Conservation (phyloP, 2,113 vertebrate genomes). For the Scolopax mira region DNA sequence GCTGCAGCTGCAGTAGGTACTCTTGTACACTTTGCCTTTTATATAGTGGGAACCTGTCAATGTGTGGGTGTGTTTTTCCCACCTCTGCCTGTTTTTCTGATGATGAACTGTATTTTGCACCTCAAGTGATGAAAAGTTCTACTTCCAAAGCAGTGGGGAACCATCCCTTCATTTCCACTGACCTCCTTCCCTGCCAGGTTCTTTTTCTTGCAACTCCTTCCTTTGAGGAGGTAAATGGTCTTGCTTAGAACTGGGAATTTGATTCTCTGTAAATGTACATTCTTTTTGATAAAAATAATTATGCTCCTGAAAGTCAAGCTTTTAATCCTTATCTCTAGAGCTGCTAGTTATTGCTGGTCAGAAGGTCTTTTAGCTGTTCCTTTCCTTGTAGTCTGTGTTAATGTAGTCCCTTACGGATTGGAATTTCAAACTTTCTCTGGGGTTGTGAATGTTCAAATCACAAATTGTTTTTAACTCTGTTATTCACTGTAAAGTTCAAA, state of each 20-base stretch:
- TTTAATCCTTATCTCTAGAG: neutral
- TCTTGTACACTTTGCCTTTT: neutral
- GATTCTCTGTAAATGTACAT: neutral
- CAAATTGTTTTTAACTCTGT: neutral
- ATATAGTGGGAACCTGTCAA: neutral
- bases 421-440: neutral
- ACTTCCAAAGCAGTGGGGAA: neutral
- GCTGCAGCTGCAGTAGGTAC: neutral
- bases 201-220: neutral
- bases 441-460: neutral
- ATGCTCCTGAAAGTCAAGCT: neutral
- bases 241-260: neutral
- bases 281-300: neutral
- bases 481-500: neutral
- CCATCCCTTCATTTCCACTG: neutral
- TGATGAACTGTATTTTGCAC: neutral
- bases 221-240: neutral
- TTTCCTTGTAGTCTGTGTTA: neutral
- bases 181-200: neutral
- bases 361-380: neutral
- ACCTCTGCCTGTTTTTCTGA: neutral
- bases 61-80: neutral
- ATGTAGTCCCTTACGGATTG: fast-evolving
- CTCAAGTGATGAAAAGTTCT: neutral
- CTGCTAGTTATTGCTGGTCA: neutral